Base-by-base conservation (phyloP, 2,797 vertebrate genomes). In the Eospalax fontanierii region DNA sequence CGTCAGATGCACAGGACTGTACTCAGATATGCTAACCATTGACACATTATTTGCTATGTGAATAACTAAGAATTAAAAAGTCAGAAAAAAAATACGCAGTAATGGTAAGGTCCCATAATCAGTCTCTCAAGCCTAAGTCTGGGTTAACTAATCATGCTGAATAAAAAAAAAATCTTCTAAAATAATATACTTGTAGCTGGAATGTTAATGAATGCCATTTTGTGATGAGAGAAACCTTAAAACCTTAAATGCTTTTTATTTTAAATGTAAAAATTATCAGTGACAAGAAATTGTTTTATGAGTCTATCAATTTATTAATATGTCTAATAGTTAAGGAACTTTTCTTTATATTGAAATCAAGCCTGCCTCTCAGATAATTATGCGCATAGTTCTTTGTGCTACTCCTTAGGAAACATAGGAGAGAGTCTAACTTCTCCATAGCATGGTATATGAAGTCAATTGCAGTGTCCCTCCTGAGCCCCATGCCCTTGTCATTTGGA, bases 291-390 rank as follows among this genome's bases (percentile, higher is more conserved):
- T 46, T 74, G 63, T 86, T 61, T 96, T 40, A 54, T 95, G 18
- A 50, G 6, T 38, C 65, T 68, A 24, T 61, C 21, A 73, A 22
- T 85, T 81, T 94, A 95, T 87, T 76, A 88, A 61, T 66, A 87
- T 28, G 70, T 87, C 18, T 38, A 94, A 95, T 91, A 91, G 21
- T 91, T 85, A 78, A 87, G 57, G 94, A 89, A 24, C 46, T 92
- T 94, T 93, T 90, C 9, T 63, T 92, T 71, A n/a, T 66, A 46
- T 28, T 90, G 73, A 87, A 81, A 93, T 85, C 75, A 78, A 86
- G 68, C 87, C 59, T 54, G n/a, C 14, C 19, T 94, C 33, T 50
- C 15, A 83, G 59, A 79, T 87, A 96, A 92, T 94, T 85, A 88
- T 76, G 30, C 30, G 93, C 59, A 80, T 76, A 95, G 78, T 61